Percentiles rank a stretch among this genome's conserved stretches.
Evolutionary conservation across 1,140 invertebrate species (phyloP).

Genomic region (Hylaeus anthracinus): DNA sequence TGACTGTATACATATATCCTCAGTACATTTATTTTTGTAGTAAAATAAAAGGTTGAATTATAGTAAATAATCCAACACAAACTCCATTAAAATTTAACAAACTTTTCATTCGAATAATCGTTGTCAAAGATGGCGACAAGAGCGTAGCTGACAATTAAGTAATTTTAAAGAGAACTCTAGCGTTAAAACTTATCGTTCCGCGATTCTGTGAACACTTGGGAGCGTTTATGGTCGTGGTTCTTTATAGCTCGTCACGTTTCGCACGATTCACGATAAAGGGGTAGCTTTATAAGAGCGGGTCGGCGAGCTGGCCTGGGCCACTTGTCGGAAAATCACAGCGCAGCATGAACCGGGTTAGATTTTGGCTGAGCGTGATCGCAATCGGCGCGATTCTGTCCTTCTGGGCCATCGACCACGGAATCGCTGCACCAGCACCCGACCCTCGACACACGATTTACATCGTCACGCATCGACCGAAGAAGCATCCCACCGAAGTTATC

Average conservation of each 20-base stretch:
- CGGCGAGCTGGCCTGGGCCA: neutral
- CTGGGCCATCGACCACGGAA: neutral
- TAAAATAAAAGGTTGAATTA: too few relatives aligned
- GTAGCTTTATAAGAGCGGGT: slow-evolving; percentile 42
- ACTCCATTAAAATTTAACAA: too few relatives aligned
- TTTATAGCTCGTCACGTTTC: neutral
- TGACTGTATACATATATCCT: too few relatives aligned
- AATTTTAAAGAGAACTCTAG: too few relatives aligned
- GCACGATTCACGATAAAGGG: slow-evolving; percentile 4
- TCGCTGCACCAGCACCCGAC: neutral
- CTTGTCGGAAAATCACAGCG: neutral
- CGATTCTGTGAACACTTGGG: neutral
- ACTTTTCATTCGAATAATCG: neutral
- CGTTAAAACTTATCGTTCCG: slow-evolving; percentile 1
- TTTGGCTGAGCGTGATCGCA: slow-evolving; percentile 18
- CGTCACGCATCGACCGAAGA: slow-evolving; percentile 18
- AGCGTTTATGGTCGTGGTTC: neutral
- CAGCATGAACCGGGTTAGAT: neutral
- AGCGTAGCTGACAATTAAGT: too few relatives aligned
- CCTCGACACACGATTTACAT: slow-evolving; percentile 1
- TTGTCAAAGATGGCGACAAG: neutral
- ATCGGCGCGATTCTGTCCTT: neutral
- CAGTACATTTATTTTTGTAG: too few relatives aligned
- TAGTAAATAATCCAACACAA: too few relatives aligned
- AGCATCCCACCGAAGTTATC: neutral